These are phyloP conservation scores for Graphium colonna DNA, from an alignment of 2,888 invertebrate species.

Conservation along the genomic window DNA sequence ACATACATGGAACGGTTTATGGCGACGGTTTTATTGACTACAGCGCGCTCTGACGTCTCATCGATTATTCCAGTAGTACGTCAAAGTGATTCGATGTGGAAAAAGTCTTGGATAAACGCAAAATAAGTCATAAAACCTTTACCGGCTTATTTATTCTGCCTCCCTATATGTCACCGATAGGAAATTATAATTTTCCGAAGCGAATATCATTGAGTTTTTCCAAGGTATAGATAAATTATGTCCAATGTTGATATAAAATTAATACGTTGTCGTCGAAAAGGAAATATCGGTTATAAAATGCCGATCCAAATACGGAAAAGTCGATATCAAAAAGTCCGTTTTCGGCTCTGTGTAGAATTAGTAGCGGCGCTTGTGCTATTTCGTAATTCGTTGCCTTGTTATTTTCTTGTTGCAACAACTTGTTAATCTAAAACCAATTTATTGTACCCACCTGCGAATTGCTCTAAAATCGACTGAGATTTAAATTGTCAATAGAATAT, in stretches of 20 bases:
- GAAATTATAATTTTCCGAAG: background rate
- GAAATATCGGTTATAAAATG: constrained; percentile 3
- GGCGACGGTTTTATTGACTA: background rate
- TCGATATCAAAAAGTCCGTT: background rate
- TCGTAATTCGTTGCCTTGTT: background rate
- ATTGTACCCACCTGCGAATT: background rate
- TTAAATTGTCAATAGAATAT: background rate
- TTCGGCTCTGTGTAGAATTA: constrained; percentile 6
- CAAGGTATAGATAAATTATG: background rate
- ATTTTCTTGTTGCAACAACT: background rate
- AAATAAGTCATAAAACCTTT: background rate
- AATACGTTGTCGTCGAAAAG: background rate
- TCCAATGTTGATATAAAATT: background rate
- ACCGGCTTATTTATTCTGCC: background rate
- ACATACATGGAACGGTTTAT: background rate
- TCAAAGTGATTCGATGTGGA: background rate
- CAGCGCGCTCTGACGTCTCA: background rate
- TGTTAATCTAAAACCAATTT: background rate
- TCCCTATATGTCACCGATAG: background rate
- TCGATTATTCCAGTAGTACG: background rate
- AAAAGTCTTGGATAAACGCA: background rate
- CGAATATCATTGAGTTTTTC: background rate
- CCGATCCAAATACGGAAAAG: background rate
- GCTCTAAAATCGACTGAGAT: background rate
- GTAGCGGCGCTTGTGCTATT: constrained; percentile 1